phyloP scores from a whole-genome alignment of 1,140 invertebrate species.

The Catajapyx aquilonaris region DNA sequence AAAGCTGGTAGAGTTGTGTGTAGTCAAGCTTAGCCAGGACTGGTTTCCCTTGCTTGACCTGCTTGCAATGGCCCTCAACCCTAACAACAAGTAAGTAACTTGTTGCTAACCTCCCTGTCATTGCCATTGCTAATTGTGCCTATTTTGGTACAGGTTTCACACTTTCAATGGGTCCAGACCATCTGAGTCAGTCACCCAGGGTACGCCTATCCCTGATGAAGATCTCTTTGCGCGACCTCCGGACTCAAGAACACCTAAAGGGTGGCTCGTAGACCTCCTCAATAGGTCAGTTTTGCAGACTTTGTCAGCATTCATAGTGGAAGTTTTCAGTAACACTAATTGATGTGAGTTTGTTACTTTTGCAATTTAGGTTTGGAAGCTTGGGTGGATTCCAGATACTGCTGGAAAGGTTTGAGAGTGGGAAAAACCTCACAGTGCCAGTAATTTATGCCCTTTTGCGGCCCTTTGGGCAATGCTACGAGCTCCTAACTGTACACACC shows the following conservation, averaged over 20 bases:
- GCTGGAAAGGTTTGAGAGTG: constrained; percentile 61
- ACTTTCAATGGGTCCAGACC: constrained; percentile 67
- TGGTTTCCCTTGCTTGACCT: constrained; percentile 84
- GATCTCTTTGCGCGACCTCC: constrained; percentile 62
- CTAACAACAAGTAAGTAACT: constrained; percentile 61
- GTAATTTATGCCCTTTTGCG: constrained; percentile 64
- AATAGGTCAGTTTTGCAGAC: constrained; percentile 37
- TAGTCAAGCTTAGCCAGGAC: constrained; percentile 72
- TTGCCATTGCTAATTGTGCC: no score
- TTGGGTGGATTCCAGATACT: constrained; percentile 73
- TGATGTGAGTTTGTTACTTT: constrained; percentile 6
- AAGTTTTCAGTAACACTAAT: constrained; percentile 23
- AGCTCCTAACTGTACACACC: constrained; percentile 71
- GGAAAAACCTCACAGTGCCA: constrained; percentile 46
- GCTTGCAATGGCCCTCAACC: constrained; percentile 81
- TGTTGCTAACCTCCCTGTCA: no score
- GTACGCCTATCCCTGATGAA: constrained; percentile 37
- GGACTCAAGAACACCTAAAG: constrained; percentile 53
- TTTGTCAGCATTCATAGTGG: not conserved
- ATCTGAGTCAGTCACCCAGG: constrained; percentile 51
- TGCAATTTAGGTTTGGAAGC: constrained; percentile 60
- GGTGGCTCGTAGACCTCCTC: constrained; percentile 89
- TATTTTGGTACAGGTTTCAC: constrained; percentile 50
- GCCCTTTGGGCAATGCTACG: constrained; percentile 82
- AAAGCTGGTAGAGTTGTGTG: constrained; percentile 76